Evolutionary conservation across 2,113 vertebrate genomes (phyloP).

Genomic region (Scophthalmus maximus): DNA sequence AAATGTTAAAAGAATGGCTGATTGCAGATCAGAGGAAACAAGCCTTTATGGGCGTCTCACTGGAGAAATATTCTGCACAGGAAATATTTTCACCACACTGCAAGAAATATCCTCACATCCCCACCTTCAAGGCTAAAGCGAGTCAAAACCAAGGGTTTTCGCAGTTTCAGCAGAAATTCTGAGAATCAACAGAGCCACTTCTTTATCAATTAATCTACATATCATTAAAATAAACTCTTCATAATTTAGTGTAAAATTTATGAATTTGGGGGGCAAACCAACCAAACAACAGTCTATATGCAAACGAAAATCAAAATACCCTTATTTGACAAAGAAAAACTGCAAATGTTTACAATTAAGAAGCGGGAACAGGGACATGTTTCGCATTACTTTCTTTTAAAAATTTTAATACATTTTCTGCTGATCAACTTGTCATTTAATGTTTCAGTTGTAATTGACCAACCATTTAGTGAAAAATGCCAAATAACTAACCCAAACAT

Average conservation of each 20-base stretch:
- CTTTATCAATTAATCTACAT: too few relatives aligned
- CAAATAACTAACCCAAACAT: too few relatives aligned
- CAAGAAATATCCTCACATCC: not conserved
- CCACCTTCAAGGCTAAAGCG: not conserved
- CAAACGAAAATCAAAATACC: not conserved
- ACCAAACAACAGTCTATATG: too few relatives aligned
- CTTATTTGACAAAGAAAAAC: too few relatives aligned
- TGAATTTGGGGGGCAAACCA: too few relatives aligned
- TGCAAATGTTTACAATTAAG: too few relatives aligned
- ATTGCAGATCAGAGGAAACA: slow-evolving; percentile 7
- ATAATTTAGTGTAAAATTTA: too few relatives aligned
- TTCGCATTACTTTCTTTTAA: too few relatives aligned
- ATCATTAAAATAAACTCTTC: too few relatives aligned
- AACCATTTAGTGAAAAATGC: not conserved
- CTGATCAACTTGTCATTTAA: not conserved
- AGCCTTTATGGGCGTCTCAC: not conserved
- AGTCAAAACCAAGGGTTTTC: not conserved
- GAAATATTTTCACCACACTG: slow-evolving; percentile 4
- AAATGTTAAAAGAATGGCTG: slow-evolving; percentile 4
- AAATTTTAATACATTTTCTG: too few relatives aligned
- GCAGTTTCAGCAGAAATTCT: not conserved
- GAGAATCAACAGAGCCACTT: not conserved
- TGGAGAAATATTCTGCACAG: not conserved
- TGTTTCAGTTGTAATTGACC: not conserved
- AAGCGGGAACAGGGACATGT: too few relatives aligned